phyloP scores from a whole-genome alignment of 2,113 vertebrate genomes.

The Plecturocebus donacophilus region DNA sequence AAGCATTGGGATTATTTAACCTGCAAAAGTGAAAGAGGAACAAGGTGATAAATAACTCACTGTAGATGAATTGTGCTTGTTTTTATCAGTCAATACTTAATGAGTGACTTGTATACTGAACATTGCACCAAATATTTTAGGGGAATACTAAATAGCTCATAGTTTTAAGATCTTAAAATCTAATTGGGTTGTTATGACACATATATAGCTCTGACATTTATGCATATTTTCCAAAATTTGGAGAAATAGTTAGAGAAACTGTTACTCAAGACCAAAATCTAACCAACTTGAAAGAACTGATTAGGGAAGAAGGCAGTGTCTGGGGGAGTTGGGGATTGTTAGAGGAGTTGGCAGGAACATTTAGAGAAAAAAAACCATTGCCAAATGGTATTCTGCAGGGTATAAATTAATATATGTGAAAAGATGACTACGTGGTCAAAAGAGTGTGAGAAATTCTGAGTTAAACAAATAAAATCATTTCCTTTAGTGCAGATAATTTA shows the following conservation, averaged over 20 bases:
- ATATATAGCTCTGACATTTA: not conserved
- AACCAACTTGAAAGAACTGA: not conserved
- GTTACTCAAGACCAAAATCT: not conserved
- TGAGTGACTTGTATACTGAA: conserved; percentile 69
- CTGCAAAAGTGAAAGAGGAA: conserved; percentile 66
- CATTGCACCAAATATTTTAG: conserved; percentile 54
- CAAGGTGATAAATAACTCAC: conserved; percentile 75
- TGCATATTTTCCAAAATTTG: conserved; percentile 19
- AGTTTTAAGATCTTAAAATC: conserved; percentile 49
- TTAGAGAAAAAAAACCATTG: not conserved
- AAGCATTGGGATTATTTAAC: conserved; percentile 80
- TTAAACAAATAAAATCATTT: not conserved
- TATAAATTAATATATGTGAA: not conserved
- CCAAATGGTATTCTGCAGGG: not conserved
- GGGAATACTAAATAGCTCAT: conserved; percentile 61
- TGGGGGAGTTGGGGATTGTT: not conserved
- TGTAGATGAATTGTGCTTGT: conserved; percentile 69
- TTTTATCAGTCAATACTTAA: conserved; percentile 70
- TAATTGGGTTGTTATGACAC: not conserved
- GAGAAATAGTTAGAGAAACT: not conserved
- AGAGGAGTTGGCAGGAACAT: not conserved
- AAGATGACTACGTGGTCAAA: not conserved
- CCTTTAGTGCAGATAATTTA: conserved; percentile 5
- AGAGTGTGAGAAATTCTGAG: not conserved
- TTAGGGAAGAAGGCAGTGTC: not conserved